Conservation (phyloP, 2,888 invertebrate species). For the Eupelmus urozonus region DNA sequence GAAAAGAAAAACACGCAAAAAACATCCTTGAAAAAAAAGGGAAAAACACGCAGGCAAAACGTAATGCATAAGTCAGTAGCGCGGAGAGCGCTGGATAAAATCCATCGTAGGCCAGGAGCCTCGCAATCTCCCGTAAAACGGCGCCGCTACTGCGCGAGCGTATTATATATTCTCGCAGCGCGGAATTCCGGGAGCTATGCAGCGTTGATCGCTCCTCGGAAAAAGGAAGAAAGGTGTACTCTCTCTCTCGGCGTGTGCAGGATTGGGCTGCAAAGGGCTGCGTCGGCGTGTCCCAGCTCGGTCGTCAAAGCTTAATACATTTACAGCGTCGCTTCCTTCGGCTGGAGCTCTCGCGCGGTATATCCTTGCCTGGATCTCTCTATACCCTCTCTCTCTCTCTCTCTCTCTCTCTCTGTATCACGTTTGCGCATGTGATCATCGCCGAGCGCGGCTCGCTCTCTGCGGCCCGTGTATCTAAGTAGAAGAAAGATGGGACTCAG, state of each 20-base stretch:
- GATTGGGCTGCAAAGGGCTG: constrained; percentile 60
- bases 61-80: constrained; percentile 10
- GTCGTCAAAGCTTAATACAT: constrained; percentile 77
- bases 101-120: background rate
- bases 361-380: constrained; percentile 71
- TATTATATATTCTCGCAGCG: background rate
- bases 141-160: background rate
- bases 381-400: constrained; percentile 63
- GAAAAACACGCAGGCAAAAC: background rate
- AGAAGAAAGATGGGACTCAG: constrained; percentile 75
- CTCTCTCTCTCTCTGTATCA: constrained; percentile 66
- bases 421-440: constrained; percentile 73
- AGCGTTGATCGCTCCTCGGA: no score
- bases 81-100: constrained; percentile 5
- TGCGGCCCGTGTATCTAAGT: constrained; percentile 69
- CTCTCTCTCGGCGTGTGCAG: constrained; percentile 65
- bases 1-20: no score
- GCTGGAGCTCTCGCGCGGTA: no score
- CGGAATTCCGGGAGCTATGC: no score
- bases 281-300: constrained; percentile 73
- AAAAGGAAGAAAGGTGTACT: constrained; percentile 63
- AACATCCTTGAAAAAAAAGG: no score
- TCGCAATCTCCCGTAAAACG: constrained; percentile 21
- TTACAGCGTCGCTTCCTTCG: constrained; percentile 69
- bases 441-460: constrained; percentile 41